Conservation (phyloP, 2,113 vertebrate genomes). For the Takifugu flavidus region DNA sequence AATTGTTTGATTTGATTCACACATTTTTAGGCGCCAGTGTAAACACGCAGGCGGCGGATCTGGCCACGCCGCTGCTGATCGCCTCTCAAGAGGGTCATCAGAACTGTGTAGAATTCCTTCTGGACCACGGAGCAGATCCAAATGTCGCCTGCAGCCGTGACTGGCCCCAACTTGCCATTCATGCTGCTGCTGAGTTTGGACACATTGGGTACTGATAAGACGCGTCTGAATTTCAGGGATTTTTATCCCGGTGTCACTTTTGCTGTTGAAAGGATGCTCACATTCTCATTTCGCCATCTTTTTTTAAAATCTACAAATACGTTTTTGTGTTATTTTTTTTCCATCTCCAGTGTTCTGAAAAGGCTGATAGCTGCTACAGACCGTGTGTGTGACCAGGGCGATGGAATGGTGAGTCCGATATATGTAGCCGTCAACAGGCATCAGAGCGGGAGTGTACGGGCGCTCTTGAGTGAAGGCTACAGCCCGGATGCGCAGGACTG, state of each 20-base stretch:
- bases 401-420: slow-evolving; percentile 87
- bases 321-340: neutral
- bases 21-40: slow-evolving; percentile 79
- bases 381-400: slow-evolving; percentile 71
- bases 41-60: slow-evolving; percentile 85
- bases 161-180: slow-evolving; percentile 87
- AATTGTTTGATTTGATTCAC: neutral
- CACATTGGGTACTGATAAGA: slow-evolving; percentile 73
- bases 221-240: too few species aligned
- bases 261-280: too few species aligned
- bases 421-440: slow-evolving; percentile 80
- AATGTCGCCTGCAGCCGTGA: slow-evolving; percentile 84
- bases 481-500: slow-evolving; percentile 88
- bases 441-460: slow-evolving; percentile 67
- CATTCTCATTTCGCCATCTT: too few species aligned
- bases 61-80: slow-evolving; percentile 89
- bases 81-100: slow-evolving; percentile 91
- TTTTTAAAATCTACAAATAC: neutral
- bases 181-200: slow-evolving; percentile 89
- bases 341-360: slow-evolving; percentile 67
- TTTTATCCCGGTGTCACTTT: too few species aligned
- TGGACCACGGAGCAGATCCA: slow-evolving; percentile 81
- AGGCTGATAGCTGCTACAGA: slow-evolving; percentile 77
- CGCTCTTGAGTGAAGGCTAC: slow-evolving; percentile 80
- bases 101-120: slow-evolving; percentile 79